Base-by-base conservation (phyloP, 2,888 invertebrate genomes). In the Ophion slaviceki region DNA sequence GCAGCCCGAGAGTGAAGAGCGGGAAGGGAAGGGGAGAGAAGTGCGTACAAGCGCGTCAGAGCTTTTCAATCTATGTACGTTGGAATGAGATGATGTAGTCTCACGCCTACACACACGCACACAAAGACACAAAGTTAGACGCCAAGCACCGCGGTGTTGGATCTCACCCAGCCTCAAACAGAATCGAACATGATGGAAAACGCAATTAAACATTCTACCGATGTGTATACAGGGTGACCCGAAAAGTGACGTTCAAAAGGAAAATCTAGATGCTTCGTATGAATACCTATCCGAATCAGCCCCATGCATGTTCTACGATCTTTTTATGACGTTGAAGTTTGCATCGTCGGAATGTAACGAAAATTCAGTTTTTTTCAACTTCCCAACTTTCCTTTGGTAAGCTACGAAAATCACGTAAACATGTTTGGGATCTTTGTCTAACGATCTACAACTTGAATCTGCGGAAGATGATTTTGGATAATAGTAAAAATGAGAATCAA, bases 171-270 rank as follows among this genome's bases (percentile, higher is more conserved):
- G 45, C 66, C 14, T 53, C 79, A 76, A 85, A 85, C 82, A 79
- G 82, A 80, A 80, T 85, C 62, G 40, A 71, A 79, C 80, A 82
- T 77, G 79, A 82, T 61, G 72, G 80, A 76, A 80, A 85, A 79
- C 67, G 80, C 78, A 81, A 72, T 80, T 76, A 62, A 85, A 82
- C 76, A 40, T 68, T n/a, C 28, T 57, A 67, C 57, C 77, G 57
- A 53, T 67, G 40, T 45, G 14, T 57, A 32, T 72, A 45, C 62
- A 45, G 70, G 62, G 20, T 62, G 71, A 8, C n/a, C 10, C 24
- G 17, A 45, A 68, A 10, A 2, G 45, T 68, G 11, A 11, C 28
- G 28, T 32, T 4, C 32, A 32, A 32, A 4, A 32, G 32, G 32
- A 32, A 32, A 32, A 32, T 32, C 32, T 32, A 3, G 32, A 32